phyloP scores from a whole-genome alignment of 2,888 invertebrate genomes.

The Sinohyriopsis cumingii region DNA sequence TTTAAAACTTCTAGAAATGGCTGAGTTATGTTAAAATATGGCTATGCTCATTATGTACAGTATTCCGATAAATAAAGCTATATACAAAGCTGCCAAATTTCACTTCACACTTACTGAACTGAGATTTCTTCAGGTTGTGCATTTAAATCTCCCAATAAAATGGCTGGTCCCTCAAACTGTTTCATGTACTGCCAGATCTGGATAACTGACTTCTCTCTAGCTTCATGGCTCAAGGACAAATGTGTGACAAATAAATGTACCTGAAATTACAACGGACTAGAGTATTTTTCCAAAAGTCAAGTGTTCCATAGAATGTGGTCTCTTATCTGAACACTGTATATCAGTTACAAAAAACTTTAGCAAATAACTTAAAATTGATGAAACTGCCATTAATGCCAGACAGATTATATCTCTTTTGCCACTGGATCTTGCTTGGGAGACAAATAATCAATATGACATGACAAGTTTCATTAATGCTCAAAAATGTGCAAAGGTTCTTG shows the following conservation, averaged over 20 bases:
- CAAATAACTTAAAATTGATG: slow-evolving; percentile 1
- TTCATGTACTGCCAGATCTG: slow-evolving; percentile 50
- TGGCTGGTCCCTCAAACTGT: slow-evolving; percentile 40
- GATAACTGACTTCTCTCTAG: slow-evolving; percentile 51
- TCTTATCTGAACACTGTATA: too few relatives aligned
- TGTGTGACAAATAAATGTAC: slow-evolving; percentile 58
- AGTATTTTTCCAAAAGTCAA: not conserved
- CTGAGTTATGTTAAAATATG: too few relatives aligned
- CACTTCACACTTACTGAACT: slow-evolving; percentile 39
- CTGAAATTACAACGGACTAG: slow-evolving; percentile 24
- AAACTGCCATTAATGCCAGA: not conserved
- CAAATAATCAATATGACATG: too few relatives aligned
- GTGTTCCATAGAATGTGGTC: not conserved
- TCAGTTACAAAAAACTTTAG: too few relatives aligned
- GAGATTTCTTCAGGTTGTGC: slow-evolving; percentile 56
- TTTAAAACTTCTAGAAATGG: too few relatives aligned
- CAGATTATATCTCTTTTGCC: not conserved
- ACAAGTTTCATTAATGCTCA: too few relatives aligned
- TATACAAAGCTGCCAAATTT: too few relatives aligned
- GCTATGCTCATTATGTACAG: too few relatives aligned
- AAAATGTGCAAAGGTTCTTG: too few relatives aligned
- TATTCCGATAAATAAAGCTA: too few relatives aligned
- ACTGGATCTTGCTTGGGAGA: too few relatives aligned
- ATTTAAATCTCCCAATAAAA: slow-evolving; percentile 60
- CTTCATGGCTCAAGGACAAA: slow-evolving; percentile 60